These are phyloP conservation scores for Antrozous pallidus DNA, from an alignment of 2,797 vertebrate genomes.

Conservation along the genomic window DNA sequence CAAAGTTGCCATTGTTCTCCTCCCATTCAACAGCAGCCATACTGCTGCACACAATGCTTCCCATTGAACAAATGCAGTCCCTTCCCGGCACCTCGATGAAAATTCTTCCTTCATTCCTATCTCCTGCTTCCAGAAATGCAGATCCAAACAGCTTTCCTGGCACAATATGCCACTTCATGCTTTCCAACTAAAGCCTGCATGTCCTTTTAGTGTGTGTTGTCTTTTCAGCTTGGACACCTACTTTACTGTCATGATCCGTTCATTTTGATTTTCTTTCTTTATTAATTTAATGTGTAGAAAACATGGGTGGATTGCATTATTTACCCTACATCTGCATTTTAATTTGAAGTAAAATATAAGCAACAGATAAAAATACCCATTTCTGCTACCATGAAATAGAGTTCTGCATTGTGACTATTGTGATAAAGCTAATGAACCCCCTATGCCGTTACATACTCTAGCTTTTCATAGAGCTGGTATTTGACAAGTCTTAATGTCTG, in stretches of 20 bases:
- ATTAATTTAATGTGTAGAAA: conserved; percentile 55
- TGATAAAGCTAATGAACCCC: conserved; percentile 58
- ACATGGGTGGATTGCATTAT: conserved; percentile 57
- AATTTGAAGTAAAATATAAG: conserved; percentile 67
- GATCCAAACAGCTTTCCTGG: background rate
- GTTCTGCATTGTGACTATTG: conserved; percentile 61
- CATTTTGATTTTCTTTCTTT: background rate
- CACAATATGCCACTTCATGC: background rate
- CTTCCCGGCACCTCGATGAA: background rate
- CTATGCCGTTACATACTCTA: conserved; percentile 62
- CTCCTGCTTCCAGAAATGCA: background rate
- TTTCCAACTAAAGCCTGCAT: background rate
- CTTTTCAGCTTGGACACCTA: background rate
- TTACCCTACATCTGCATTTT: conserved; percentile 63
- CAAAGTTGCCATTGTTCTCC: background rate
- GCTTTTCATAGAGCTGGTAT: conserved; percentile 44
- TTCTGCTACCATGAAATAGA: conserved; percentile 68
- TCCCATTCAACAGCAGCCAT: background rate
- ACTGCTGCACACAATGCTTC: background rate
- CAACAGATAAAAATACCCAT: conserved; percentile 73
- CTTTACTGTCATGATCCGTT: background rate
- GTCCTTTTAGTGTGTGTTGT: background rate
- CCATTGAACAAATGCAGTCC: background rate
- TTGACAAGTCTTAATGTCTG: background rate
- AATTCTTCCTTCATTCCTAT: background rate